Percentiles rank a stretch among this genome's conserved stretches.
These are phyloP conservation scores for Hydrozoanthus gracilis DNA, from an alignment of 92 coral and sea anemone species.

Conservation along the genomic window DNA sequence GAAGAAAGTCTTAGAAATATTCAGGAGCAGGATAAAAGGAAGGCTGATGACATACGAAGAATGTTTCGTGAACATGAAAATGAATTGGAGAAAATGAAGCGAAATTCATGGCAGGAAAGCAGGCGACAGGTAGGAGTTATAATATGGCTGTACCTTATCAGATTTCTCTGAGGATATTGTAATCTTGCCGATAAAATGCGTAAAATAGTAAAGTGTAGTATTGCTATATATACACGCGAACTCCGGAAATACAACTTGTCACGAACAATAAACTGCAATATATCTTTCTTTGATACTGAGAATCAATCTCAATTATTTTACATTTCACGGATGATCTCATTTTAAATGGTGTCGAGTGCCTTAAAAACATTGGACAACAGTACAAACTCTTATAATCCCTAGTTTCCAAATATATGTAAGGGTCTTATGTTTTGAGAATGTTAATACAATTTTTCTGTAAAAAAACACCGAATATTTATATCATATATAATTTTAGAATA, in stretches of 20 bases:
- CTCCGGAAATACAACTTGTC: not conserved
- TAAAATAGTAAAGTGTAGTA: not conserved
- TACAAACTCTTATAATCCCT: not conserved
- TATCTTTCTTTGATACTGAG: not conserved
- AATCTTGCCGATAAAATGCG: not conserved
- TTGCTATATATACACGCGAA: not conserved
- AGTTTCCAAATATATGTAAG: too few species aligned
- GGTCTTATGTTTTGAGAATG: too few species aligned
- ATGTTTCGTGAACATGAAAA: slow-evolving; percentile 91
- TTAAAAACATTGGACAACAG: not conserved
- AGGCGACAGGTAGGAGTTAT: slow-evolving; percentile 79
- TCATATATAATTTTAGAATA: too few species aligned
- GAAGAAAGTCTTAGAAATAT: slow-evolving; percentile 81
- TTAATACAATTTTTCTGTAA: too few species aligned
- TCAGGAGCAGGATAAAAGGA: slow-evolving; percentile 94
- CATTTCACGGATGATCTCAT: not conserved
- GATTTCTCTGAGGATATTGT: not conserved
- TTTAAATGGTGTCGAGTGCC: not conserved
- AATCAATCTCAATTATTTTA: not conserved
- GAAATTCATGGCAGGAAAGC: slow-evolving; percentile 99
- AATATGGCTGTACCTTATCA: not conserved
- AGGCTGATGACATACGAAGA: slow-evolving; percentile 90
- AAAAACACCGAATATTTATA: too few species aligned
- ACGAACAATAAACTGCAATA: not conserved
- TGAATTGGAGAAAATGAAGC: slow-evolving; percentile 88